Conservation (phyloP, 37 sponge, comb jelly and placozoan species). For the Cliona cf. orientalis region DNA sequence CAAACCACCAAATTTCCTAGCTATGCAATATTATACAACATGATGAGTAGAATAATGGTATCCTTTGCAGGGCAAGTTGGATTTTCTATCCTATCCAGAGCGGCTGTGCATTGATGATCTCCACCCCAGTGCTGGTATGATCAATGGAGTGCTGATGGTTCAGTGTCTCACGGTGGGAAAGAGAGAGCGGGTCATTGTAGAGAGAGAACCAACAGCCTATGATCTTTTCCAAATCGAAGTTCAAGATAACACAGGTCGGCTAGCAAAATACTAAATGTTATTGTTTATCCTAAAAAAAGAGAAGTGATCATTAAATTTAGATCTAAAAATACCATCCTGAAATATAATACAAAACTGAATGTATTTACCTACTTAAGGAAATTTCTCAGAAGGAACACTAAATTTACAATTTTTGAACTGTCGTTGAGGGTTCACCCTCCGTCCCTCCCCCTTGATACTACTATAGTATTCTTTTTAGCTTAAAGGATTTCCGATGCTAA, state of each 20-base stretch:
- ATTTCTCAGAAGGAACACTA: too few relatives aligned
- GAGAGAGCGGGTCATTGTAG: background rate
- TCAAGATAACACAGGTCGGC: slow-evolving; percentile 11
- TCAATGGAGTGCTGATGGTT: slow-evolving; percentile 33
- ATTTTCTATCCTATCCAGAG: slow-evolving; percentile 25
- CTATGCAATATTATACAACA: background rate
- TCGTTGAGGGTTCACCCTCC: too few relatives aligned
- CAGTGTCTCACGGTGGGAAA: slow-evolving; percentile 1
- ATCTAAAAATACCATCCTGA: too few relatives aligned
- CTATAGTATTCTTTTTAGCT: background rate
- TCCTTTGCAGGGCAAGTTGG: slow-evolving; percentile 36
- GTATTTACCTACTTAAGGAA: too few relatives aligned
- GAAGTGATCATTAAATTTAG: too few relatives aligned
- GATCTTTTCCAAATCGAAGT: background rate
- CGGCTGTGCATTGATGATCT: slow-evolving; percentile 25
- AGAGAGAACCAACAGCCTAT: background rate
- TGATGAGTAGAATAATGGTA: background rate
- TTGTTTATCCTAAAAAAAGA: too few relatives aligned
- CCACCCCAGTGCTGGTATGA: slow-evolving; percentile 8
- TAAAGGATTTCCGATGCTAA: background rate
- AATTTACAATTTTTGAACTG: too few relatives aligned
- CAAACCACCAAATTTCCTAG: too few relatives aligned
- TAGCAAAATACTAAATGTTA: too few relatives aligned
- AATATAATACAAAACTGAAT: too few relatives aligned
- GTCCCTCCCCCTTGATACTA: too few relatives aligned